A percentile compares a stretch with the other conserved stretches of the same genome.
Evolutionary conservation across 2,888 invertebrate genomes (phyloP).

Genomic region (Helleia helle): DNA sequence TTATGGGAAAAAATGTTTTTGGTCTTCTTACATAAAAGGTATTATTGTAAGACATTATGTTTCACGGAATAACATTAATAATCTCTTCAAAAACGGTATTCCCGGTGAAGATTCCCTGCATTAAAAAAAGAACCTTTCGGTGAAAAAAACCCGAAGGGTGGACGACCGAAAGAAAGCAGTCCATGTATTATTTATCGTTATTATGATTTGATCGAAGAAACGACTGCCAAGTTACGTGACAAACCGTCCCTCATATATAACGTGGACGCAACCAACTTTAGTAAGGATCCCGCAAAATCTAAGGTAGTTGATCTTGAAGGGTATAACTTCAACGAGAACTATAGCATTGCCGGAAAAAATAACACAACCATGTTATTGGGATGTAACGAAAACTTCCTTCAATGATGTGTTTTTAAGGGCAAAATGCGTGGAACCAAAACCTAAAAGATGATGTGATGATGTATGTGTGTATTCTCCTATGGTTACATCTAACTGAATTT

Average conservation of each 20-base stretch:
- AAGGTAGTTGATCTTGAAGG: too few species aligned
- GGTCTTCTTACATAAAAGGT: neutral
- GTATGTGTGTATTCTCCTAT: slow-evolving; percentile 1
- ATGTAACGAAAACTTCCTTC: slow-evolving; percentile 24
- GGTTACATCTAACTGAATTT: neutral
- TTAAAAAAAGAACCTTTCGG: slow-evolving; percentile 5
- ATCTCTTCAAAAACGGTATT: slow-evolving; percentile 13
- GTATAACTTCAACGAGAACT: slow-evolving; percentile 19
- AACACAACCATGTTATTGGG: slow-evolving; percentile 24
- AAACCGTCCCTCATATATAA: slow-evolving; percentile 21
- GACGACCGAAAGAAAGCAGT: slow-evolving; percentile 17
- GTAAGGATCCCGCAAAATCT: slow-evolving; percentile 20
- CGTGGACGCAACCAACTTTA: slow-evolving; percentile 22
- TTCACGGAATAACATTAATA: neutral
- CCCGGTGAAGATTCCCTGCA: slow-evolving; percentile 11
- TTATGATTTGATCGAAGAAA: slow-evolving; percentile 16
- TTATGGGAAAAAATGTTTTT: too few species aligned
- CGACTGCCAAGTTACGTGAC: slow-evolving; percentile 13
- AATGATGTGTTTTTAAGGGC: slow-evolving; percentile 25
- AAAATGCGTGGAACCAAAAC: slow-evolving; percentile 22
- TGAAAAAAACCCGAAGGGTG: slow-evolving; percentile 21
- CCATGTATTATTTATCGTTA: slow-evolving; percentile 17
- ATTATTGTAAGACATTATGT: slow-evolving; percentile 1
- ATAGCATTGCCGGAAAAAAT: slow-evolving; percentile 22
- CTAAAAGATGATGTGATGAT: slow-evolving; percentile 7